Base-by-base conservation (phyloP, 2,797 vertebrate species). In the Anguilla megastoma region DNA sequence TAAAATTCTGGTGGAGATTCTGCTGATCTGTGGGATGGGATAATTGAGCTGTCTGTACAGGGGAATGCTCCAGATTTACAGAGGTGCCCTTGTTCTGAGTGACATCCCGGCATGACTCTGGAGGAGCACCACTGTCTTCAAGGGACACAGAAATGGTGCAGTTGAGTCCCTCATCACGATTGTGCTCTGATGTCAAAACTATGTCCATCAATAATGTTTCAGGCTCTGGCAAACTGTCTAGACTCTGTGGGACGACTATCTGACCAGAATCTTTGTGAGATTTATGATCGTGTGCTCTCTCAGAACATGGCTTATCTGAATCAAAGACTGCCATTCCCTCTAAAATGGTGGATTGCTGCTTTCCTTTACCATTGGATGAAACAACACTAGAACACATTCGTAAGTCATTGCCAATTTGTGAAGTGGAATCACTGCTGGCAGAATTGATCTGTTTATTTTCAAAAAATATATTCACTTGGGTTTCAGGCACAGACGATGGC, bases 21-120 rank as follows among this genome's bases (percentile, higher is more conserved):
- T 94, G 91, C 50, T 93, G 90, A 24, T 92, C 90, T 27, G 84
- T 36, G n/a, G 90, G 82, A 30, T 89, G 80, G 48, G 88, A 85
- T 18, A 87, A 86, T 36, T 91, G 88, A 3, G 90, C 93, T 93
- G 94, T 92, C 56, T 94, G 92, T 87, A 93, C 92, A 89, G 92
- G 90, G 45, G 94, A 92, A 50, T 90, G 33, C 87, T 92, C 93
- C 66, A 95, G 87, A 89, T 94, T 95, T 89, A 94, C 94, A 14
- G 94, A 94, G 90, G 95, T 95, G 54, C 94, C 95, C 94, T 95
- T 95, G 91, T 89, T 94, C 69, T 94, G 94, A 91, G 94, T 95
- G 86, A 90, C 83, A 86, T 92, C 91, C 56, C 89, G 88, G 45
- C 90, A 63, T 71, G 86, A 89, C 83, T 94, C 92, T 84, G 88